Percentiles rank a stretch among this genome's conserved stretches.
Evolutionary conservation across 2,113 vertebrate genomes (phyloP).

Genomic region (Phalacrocorax pelagicus): DNA sequence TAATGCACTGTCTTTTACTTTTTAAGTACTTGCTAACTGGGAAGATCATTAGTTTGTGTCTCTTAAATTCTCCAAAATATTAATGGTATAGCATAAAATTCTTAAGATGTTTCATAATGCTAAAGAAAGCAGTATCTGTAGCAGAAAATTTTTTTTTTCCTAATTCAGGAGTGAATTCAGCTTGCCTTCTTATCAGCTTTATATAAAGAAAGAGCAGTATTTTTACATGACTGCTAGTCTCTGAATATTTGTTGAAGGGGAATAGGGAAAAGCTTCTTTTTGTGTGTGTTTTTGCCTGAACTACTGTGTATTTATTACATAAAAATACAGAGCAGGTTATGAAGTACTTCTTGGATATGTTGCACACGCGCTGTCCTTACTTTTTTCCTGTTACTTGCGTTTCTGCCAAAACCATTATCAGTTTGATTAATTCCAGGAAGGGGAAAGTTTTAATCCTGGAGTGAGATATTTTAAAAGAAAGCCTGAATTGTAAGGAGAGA

Average conservation of each 20-base stretch:
- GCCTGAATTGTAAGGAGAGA: background rate
- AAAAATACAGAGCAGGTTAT: background rate
- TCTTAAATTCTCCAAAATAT: background rate
- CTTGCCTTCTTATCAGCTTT: background rate
- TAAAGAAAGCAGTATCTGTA: background rate
- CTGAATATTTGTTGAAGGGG: background rate
- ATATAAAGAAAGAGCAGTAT: background rate
- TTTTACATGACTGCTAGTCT: background rate
- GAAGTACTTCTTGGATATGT: background rate
- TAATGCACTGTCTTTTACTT: background rate
- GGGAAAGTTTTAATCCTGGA: background rate
- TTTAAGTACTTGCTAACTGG: background rate
- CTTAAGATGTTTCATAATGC: background rate
- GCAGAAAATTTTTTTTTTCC: background rate
- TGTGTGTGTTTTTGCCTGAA: background rate
- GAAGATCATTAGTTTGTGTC: background rate
- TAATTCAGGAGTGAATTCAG: background rate
- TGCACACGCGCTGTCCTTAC: background rate
- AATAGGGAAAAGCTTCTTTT: background rate
- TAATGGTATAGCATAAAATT: background rate
- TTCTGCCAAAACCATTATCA: conserved; percentile 15
- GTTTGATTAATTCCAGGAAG: conserved; percentile 33
- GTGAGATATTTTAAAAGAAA: background rate
- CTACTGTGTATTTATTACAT: background rate
- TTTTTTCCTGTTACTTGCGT: background rate